Percentiles rank a stretch among this genome's conserved stretches.
These are phyloP conservation scores for Zelleria hepariella DNA, from an alignment of 2,888 invertebrate species.

Conservation along the genomic window DNA sequence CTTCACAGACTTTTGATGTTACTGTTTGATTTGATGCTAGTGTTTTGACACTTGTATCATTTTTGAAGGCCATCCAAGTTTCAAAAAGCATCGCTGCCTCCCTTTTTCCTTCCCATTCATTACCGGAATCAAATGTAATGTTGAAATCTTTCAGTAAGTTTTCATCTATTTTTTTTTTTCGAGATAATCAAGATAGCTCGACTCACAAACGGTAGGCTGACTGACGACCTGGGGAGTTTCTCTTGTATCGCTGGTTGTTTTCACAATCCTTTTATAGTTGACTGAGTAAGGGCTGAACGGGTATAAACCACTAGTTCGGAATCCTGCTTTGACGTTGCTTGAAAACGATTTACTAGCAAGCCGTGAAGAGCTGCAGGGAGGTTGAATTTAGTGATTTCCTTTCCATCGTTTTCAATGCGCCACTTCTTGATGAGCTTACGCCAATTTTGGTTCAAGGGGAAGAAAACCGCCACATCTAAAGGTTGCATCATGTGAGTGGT, in stretches of 20 bases:
- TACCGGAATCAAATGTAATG: neutral
- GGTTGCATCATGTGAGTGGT: conserved; percentile 6
- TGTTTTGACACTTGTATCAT: neutral
- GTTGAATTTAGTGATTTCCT: conserved; percentile 17
- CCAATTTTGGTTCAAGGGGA: conserved; percentile 12
- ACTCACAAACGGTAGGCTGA: neutral
- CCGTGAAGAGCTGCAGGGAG: conserved; percentile 11
- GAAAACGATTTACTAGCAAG: too few relatives aligned
- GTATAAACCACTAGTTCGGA: too few relatives aligned
- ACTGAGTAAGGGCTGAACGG: too few relatives aligned
- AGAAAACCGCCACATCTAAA: conserved; percentile 6
- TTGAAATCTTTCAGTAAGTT: neutral
- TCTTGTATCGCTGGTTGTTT: too few relatives aligned
- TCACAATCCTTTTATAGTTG: too few relatives aligned
- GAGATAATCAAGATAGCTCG: neutral
- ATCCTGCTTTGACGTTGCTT: too few relatives aligned
- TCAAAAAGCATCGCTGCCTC: too few relatives aligned
- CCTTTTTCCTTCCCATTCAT: neutral
- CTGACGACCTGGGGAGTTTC: too few relatives aligned
- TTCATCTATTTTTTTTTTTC: neutral
- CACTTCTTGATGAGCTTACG: conserved; percentile 13
- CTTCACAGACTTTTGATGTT: neutral
- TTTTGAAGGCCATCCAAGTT: neutral
- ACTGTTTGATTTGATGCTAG: neutral
- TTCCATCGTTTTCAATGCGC: conserved; percentile 17